Evolutionary conservation across 2,797 vertebrate genomes (phyloP).

Genomic region (Phataginus tricuspis): DNA sequence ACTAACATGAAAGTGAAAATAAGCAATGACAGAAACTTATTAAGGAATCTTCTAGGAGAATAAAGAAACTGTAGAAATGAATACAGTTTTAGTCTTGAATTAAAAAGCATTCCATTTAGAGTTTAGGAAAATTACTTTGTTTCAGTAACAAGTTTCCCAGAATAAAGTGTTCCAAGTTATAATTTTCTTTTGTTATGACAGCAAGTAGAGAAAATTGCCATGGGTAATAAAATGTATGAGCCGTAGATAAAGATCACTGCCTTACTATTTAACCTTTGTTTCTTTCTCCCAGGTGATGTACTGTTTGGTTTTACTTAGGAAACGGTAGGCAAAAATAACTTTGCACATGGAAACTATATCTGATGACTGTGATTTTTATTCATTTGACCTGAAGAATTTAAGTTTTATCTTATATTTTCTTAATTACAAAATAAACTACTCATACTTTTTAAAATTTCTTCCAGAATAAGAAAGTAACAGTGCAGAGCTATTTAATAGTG

Average conservation of each 20-base stretch:
- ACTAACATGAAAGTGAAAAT: conserved; percentile 64
- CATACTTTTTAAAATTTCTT: background rate
- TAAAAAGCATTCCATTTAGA: conserved; percentile 49
- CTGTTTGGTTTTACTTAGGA: conserved; percentile 62
- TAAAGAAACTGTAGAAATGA: conserved; percentile 38
- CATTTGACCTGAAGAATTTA: background rate
- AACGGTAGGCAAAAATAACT: conserved; percentile 78
- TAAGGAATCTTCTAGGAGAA: conserved; percentile 42
- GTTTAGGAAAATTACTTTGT: conserved; percentile 12
- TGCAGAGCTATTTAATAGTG: background rate
- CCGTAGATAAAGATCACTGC: conserved; percentile 61
- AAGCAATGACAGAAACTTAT: conserved; percentile 54
- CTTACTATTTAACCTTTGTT: conserved; percentile 76
- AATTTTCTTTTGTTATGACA: conserved; percentile 65
- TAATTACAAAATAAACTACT: background rate
- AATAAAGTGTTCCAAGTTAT: conserved; percentile 50
- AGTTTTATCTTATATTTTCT: background rate
- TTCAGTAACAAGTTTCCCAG: conserved; percentile 14
- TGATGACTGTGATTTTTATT: conserved; percentile 42
- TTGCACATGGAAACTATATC: conserved; percentile 63
- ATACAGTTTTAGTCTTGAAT: conserved; percentile 56
- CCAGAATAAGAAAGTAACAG: background rate
- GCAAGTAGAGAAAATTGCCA: conserved; percentile 22
- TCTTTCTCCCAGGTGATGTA: conserved; percentile 45
- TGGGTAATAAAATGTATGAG: conserved; percentile 27